A percentile compares a stretch with the other conserved stretches of the same genome.
Conservation (phyloP, 2,113 vertebrate species). For the Bombycilla garrulus region DNA sequence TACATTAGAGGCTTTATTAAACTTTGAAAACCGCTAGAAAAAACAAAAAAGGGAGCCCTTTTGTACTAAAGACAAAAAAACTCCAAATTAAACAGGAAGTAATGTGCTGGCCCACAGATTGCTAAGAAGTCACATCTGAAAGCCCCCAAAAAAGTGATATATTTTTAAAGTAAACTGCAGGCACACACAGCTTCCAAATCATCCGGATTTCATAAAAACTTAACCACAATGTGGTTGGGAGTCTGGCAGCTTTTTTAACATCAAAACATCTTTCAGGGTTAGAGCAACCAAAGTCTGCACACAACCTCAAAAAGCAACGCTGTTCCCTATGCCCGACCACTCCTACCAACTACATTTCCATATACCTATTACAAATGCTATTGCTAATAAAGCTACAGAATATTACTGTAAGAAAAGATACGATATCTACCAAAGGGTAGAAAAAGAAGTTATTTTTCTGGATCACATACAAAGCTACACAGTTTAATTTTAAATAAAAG, state of each 20-base stretch:
- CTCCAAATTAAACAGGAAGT: conserved; percentile 76
- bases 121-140: conserved; percentile 41
- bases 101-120: conserved; percentile 58
- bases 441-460: neutral
- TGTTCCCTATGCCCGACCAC: neutral
- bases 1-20: conserved; percentile 65
- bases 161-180: conserved; percentile 63
- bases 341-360: neutral
- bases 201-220: conserved; percentile 76
- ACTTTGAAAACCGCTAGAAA: conserved; percentile 53
- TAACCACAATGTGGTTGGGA: conserved; percentile 63
- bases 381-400: neutral
- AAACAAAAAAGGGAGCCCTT: conserved; percentile 40
- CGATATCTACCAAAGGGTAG: neutral
- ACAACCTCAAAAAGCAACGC: conserved; percentile 22
- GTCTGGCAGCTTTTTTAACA: conserved; percentile 63
- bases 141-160: conserved; percentile 43
- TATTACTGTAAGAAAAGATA: neutral
- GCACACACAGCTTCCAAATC: conserved; percentile 63
- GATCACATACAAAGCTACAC: neutral
- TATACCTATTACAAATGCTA: neutral
- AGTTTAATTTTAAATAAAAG: neutral
- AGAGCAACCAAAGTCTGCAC: conserved; percentile 27
- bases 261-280: conserved; percentile 61
- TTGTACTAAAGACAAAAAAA: conserved; percentile 48